Conservation (phyloP, 2,797 vertebrate genomes). For the Melanogrammus aeglefinus region DNA sequence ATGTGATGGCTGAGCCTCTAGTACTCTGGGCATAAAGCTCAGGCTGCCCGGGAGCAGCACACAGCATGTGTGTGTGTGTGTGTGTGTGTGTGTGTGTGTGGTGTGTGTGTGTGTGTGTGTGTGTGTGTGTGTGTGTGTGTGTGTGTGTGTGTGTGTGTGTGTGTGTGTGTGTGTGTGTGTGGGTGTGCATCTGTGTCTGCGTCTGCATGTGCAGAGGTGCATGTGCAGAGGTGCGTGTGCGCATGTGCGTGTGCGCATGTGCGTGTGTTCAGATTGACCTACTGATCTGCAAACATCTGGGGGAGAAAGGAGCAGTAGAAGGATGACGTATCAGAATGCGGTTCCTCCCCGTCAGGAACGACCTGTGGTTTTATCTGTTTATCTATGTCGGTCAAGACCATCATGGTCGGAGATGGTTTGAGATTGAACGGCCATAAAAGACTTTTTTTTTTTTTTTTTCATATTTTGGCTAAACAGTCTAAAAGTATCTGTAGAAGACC, state of each 20-base stretch:
- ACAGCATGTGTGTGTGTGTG: not conserved
- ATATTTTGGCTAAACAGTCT: not conserved
- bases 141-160: constrained; percentile 2
- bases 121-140: not conserved
- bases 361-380: constrained; percentile 37
- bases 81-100: constrained; percentile 12
- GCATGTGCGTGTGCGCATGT: not conserved
- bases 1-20: not conserved
- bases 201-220: not conserved
- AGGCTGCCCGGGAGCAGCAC: not conserved
- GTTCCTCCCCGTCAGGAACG: constrained; percentile 52
- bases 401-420: constrained; percentile 10
- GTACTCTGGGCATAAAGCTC: not conserved
- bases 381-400: constrained; percentile 15
- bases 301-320: constrained; percentile 38
- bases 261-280: constrained; percentile 40
- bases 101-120: not conserved
- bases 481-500: not conserved
- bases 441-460: too few species aligned
- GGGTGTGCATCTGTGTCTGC: too few species aligned
- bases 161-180: constrained; percentile 8
- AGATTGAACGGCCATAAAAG: constrained; percentile 14
- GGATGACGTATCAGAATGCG: constrained; percentile 34
- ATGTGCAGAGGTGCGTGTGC: not conserved
- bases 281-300: constrained; percentile 60